Evolutionary conservation across 2,797 vertebrate genomes (phyloP).

Genomic region (Gila robusta): DNA sequence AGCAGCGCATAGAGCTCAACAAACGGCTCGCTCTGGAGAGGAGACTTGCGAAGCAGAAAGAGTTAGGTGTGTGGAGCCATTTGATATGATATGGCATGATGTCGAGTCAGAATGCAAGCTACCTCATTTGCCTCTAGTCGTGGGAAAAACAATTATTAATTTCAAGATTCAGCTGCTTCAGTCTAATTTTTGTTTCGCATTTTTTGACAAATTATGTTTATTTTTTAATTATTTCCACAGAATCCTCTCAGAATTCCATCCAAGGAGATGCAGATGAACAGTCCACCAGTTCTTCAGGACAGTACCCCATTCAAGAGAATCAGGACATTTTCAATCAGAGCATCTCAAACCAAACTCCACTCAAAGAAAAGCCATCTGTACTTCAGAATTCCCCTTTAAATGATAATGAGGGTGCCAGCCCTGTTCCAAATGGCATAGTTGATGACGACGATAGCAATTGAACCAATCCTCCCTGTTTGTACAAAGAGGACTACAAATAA

Average conservation of each 20-base stretch:
- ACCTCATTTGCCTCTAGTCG: neutral
- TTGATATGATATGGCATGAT: neutral
- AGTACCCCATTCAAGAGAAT: constrained; percentile 21
- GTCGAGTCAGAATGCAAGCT: neutral
- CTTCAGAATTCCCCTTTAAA: constrained; percentile 24
- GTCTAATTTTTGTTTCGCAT: neutral
- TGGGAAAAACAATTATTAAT: neutral
- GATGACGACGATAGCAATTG: constrained; percentile 46
- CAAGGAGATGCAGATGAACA: constrained; percentile 46
- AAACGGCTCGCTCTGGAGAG: constrained; percentile 87
- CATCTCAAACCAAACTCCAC: constrained; percentile 25
- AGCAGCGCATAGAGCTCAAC: constrained; percentile 85
- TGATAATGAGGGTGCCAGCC: constrained; percentile 32
- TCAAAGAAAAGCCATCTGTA: constrained; percentile 51
- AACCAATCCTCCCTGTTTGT: neutral
- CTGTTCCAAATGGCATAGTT: constrained; percentile 26
- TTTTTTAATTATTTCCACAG: constrained; percentile 28
- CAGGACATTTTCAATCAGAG: constrained; percentile 31
- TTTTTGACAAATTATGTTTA: neutral
- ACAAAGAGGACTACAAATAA: neutral
- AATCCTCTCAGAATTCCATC: constrained; percentile 57
- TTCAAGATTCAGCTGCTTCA: neutral
- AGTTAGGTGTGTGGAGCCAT: constrained; percentile 63
- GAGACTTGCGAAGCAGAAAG: constrained; percentile 82
- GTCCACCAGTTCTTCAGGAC: constrained; percentile 49